phyloP scores from a whole-genome alignment of 2,888 invertebrate genomes.

The Thyatira batis region DNA sequence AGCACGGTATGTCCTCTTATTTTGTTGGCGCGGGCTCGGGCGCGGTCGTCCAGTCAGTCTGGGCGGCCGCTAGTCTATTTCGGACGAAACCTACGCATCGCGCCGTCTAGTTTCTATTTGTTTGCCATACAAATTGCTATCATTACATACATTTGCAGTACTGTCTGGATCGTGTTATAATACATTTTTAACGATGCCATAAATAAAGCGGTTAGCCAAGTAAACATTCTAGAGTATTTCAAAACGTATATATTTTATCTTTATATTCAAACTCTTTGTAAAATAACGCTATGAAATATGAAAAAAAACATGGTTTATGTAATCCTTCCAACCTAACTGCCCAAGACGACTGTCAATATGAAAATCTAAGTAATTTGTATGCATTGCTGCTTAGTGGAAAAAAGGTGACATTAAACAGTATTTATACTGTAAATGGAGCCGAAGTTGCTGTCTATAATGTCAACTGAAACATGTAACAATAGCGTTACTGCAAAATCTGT shows the following conservation, averaged over 20 bases:
- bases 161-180: conserved; percentile 46
- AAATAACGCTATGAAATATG: no score
- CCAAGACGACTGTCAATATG: neutral
- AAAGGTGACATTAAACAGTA: conserved; percentile 13
- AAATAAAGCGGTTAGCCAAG: conserved; percentile 24
- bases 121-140: conserved; percentile 58
- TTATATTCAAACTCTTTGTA: neutral
- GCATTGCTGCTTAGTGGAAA: neutral
- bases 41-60: neutral
- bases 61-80: conserved; percentile 60
- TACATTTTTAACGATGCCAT: conserved; percentile 38
- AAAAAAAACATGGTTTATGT: no score
- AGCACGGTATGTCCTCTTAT: conserved; percentile 1
- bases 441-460: conserved; percentile 25
- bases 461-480: conserved; percentile 40
- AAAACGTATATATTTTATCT: conserved; percentile 3
- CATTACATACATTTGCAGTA: conserved; percentile 45
- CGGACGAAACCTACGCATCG: conserved; percentile 58
- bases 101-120: conserved; percentile 62
- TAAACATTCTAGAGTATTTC: conserved; percentile 24
- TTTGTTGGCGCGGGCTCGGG: conserved; percentile 10
- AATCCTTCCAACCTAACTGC: neutral
- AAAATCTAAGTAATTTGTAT: neutral
- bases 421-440: conserved; percentile 31
- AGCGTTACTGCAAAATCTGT: conserved; percentile 40